A percentile compares a stretch with the other conserved stretches of the same genome.
Conservation (phyloP, 2,797 vertebrate genomes). For the Muraenolepis orangiensis region DNA sequence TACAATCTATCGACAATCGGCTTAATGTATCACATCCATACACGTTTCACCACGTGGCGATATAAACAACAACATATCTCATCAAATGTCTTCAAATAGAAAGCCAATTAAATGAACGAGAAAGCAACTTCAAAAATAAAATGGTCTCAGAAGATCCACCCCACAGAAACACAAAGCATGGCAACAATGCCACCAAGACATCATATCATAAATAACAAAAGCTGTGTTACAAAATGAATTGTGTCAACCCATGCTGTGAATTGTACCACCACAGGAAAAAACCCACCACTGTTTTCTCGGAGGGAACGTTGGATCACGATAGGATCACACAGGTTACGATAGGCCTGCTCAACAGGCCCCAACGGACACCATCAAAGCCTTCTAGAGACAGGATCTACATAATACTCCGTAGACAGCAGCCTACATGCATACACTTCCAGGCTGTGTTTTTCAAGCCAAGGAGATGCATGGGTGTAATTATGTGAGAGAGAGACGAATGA, state of each 20-base stretch:
- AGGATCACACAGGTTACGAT: background rate
- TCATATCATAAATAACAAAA: background rate
- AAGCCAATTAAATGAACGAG: background rate
- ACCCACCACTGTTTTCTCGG: background rate
- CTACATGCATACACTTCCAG: background rate
- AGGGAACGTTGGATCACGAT: background rate
- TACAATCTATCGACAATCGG: too few relatives aligned
- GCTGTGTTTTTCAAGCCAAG: constrained; percentile 9
- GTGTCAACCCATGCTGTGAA: background rate
- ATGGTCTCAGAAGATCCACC: background rate
- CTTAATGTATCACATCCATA: background rate
- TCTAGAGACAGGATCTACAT: background rate
- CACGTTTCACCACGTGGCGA: background rate
- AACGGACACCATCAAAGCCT: background rate
- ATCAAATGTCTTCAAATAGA: background rate
- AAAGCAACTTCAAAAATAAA: background rate
- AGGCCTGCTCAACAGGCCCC: background rate
- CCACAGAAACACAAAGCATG: background rate
- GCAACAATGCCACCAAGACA: background rate
- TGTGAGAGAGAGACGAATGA: constrained; percentile 24
- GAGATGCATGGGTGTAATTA: constrained; percentile 13
- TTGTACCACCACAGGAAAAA: background rate
- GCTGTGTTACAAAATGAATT: background rate
- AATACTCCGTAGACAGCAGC: background rate
- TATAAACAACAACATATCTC: background rate